phyloP scores from a whole-genome alignment of 1,140 invertebrate genomes.

The Heterodera schachtii region DNA sequence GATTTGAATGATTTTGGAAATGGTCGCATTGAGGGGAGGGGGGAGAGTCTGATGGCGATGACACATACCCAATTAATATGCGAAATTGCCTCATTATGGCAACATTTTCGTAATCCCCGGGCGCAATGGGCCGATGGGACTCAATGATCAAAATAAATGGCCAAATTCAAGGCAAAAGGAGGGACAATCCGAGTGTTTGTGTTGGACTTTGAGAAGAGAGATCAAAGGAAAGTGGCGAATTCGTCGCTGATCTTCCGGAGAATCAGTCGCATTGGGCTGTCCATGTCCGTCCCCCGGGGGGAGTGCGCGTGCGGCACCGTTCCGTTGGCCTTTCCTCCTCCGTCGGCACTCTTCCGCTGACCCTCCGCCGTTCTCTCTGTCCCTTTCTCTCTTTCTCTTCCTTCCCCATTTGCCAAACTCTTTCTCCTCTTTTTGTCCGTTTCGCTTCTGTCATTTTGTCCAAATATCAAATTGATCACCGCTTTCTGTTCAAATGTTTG shows the following conservation, averaged over 20 bases:
- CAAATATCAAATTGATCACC: neutral
- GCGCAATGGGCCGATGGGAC: too few relatives aligned
- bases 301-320: slow-evolving; percentile 1
- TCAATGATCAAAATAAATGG: too few relatives aligned
- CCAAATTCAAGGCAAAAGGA: too few relatives aligned
- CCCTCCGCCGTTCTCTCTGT: neutral
- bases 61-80: too few relatives aligned
- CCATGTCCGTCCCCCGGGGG: slow-evolving; percentile 8
- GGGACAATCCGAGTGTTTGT: too few relatives aligned
- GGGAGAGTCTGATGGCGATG: too few relatives aligned
- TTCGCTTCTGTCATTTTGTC: neutral
- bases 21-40: too few relatives aligned
- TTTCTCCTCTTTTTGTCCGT: neutral
- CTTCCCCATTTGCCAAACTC: neutral
- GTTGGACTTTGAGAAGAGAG: too few relatives aligned
- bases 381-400: neutral
- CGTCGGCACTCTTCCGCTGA: neutral
- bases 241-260: slow-evolving; percentile 50
- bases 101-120: too few relatives aligned
- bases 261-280: slow-evolving; percentile 47
- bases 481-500: neutral
- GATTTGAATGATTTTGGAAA: too few relatives aligned
- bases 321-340: slow-evolving; percentile 9
- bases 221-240: slow-evolving; percentile 50
- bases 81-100: too few relatives aligned